Base-by-base conservation (phyloP, 2,797 vertebrate genomes). In the Pygocentrus nattereri region DNA sequence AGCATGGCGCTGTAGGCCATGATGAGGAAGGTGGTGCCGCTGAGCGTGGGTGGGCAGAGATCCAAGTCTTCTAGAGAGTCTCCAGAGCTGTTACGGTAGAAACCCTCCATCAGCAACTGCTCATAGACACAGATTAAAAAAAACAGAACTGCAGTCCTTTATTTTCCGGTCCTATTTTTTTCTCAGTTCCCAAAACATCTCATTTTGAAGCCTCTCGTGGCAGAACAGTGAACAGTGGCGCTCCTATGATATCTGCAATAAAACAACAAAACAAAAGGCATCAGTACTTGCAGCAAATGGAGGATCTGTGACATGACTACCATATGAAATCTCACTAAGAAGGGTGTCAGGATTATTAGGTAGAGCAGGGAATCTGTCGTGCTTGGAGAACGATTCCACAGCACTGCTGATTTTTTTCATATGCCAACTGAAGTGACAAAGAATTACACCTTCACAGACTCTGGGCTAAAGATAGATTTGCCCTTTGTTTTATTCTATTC, bases 1-100 rank as follows among this genome's bases (percentile, higher is more conserved):
- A 96, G 90, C 19, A 96, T 89, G 0, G 92, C 74, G 16, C 96
- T 95, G 91, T 97, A 97, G 0, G 95, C 95, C 0, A 96, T 54
- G 1, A 97, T 95, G 52, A 96, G 91, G 78, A 96, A 92, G 3
- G 95, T 96, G 82, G 93, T 94, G 83, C 94, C 91, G 1, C 92
- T 91, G 79, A 95, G 85, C 0, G 96, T 96, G 50, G 92, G 85
- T 0, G 91, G 87, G 78, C 96, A 96, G 4, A 11, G 34, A 12
- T 68, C 65, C 65, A 10, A 44, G 65, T 23, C 38, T n/a, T 1
- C 1, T 5, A 5, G 0, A 5, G 34, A 44, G 65, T 23, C 4
- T 21, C 38, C 65, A 68, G 91, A 88, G 82, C 94, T 91, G 82
- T 91, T 92, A 81, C 82, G 87, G 79, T 89, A 89, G 73, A 92